Evolutionary conservation across 2,113 vertebrate species (phyloP), one percentile per base, ranked within the genome.

Genomic region (Pogona vitticeps): DNA sequence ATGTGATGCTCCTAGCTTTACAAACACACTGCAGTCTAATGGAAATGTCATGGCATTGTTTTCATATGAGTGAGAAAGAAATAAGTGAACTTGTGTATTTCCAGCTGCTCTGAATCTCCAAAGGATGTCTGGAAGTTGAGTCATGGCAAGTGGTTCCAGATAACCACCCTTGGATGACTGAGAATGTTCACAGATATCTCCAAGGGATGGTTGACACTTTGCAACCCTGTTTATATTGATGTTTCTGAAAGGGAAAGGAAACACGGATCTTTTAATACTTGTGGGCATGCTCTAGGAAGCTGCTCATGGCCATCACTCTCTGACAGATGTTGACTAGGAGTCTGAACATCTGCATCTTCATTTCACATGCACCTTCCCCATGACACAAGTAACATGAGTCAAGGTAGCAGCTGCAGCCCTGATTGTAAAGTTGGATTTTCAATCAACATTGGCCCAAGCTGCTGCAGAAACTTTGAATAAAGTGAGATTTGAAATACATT

Each of bases 1-100:
- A 93, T 80, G 6, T 90, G 91, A 95, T 94, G 67, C 81, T 91
- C 88, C 86, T 88, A 40, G 81, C 92, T 90, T 90, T 56, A 84
- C 78, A 88, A 84, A 88, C 80, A 90, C 90, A 85, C 92, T 88
- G 42, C 73, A 87, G 61, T 85, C 85, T 91, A 91, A 90, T 88
- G 89, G 82, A 95, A 91, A 94, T 84, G 85, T 91, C 92, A 92
- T 72, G 59, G 15, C 15, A 80, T 76, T 38, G 6, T 28, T 82
- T 63, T 52, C 77, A 68, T 83, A 85, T 61, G 33, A 72, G 77
- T 7, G 38, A 87, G 82, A 86, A 76, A 70, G 26, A 89, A 87
- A 77, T 17, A 33, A 38, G 63, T 73, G 31, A 40, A 73, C 21
- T 56, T 78, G 26, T 28, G 42, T 78, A 68, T 85, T 76, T 73